Conservation (phyloP, 2,797 vertebrate species). For the Pipistrellus pygmaeus region DNA sequence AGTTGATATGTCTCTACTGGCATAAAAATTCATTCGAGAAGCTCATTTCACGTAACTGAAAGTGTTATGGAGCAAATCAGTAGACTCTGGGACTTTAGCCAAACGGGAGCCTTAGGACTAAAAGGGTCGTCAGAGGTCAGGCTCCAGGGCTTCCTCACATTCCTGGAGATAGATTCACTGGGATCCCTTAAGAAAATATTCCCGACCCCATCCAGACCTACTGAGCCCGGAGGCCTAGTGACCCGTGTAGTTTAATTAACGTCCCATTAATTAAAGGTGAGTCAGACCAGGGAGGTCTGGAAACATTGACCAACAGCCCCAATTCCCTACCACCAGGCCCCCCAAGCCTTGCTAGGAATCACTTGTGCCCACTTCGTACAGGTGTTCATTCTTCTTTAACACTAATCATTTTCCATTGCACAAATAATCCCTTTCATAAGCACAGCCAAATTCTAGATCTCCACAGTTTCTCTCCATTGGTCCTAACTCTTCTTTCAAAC, state of each 20-base stretch:
- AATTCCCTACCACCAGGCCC: no score
- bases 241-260: background rate
- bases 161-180: background rate
- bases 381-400: background rate
- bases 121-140: background rate
- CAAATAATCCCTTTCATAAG: background rate
- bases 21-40: background rate
- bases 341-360: background rate
- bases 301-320: no score
- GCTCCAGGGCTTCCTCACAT: background rate
- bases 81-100: background rate
- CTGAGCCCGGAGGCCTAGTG: background rate
- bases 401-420: background rate
- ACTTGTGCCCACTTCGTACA: background rate
- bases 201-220: background rate
- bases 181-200: background rate
- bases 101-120: background rate
- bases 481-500: constrained; percentile 27
- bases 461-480: background rate
- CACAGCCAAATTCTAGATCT: background rate
- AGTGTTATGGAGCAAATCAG: background rate
- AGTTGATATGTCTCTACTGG: background rate
- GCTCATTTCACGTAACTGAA: background rate
- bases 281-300: background rate
- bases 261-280: background rate